Evolutionary conservation across 2,797 vertebrate genomes (phyloP).

Genomic region (Eulemur coronatus): DNA sequence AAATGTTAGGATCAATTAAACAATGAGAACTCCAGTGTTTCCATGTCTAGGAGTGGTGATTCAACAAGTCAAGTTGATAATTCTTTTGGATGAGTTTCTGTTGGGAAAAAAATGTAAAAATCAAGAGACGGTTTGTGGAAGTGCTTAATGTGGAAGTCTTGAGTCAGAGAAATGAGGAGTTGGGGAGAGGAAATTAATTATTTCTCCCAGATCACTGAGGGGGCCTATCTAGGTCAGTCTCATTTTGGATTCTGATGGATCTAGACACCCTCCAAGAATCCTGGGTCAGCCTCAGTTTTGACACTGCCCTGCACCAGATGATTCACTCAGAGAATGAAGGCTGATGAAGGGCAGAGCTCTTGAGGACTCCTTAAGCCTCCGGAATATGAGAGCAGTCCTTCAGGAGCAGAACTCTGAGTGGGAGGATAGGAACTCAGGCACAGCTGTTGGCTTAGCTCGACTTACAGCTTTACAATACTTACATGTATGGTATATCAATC

Average conservation of each 20-base stretch:
- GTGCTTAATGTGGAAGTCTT: not conserved
- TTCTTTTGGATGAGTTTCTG: not conserved
- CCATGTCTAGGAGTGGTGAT: not conserved
- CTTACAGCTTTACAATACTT: not conserved
- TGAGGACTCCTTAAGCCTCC: not conserved
- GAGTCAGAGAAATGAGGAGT: not conserved
- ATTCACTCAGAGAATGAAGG: not conserved
- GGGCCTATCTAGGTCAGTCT: not conserved
- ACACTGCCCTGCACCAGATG: not conserved
- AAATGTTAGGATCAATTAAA: not conserved
- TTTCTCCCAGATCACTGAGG: not conserved
- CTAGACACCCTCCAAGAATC: not conserved
- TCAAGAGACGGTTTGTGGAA: not conserved
- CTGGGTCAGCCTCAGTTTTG: not conserved
- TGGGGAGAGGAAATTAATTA: not conserved
- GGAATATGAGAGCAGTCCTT: not conserved
- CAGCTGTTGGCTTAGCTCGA: not conserved
- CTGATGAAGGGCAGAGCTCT: not conserved
- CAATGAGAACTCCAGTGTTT: not conserved
- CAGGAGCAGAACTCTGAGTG: rapidly evolving
- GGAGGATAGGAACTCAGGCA: not conserved
- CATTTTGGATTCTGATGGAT: not conserved
- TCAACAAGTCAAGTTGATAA: not conserved
- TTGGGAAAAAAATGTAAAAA: not conserved
- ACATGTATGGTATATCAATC: not conserved